Conservation (phyloP, 2,888 invertebrate genomes). For the Nomada flava region DNA sequence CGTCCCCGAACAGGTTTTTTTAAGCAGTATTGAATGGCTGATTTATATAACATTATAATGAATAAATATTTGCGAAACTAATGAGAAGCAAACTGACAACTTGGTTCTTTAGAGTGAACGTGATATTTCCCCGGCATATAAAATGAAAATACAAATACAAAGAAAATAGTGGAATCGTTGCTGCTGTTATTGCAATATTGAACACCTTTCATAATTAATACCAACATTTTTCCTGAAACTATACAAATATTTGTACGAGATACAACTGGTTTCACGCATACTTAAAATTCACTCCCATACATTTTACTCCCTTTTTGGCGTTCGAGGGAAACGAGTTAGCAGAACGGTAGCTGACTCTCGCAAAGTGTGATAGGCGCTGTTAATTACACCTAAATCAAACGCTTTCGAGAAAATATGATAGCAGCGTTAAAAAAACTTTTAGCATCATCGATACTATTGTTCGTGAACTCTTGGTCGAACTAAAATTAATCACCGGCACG, state of each 20-base stretch:
- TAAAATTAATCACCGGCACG: slow-evolving; percentile 55
- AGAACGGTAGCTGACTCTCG: background rate
- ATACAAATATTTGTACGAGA: background rate
- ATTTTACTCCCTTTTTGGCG: background rate
- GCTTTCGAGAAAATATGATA: too few relatives aligned
- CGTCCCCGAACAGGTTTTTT: too few relatives aligned
- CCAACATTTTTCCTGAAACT: background rate
- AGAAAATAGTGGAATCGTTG: background rate
- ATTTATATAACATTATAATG: too few relatives aligned
- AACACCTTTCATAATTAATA: background rate
- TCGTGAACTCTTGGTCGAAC: slow-evolving; percentile 44
- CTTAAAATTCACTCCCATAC: slow-evolving; percentile 14
- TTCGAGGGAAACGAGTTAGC: background rate
- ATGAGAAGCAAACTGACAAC: too few relatives aligned
- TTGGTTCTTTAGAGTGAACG: too few relatives aligned
- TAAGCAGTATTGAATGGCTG: too few relatives aligned
- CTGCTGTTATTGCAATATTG: background rate
- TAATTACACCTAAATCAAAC: background rate
- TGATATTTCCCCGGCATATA: too few relatives aligned
- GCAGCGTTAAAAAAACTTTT: background rate
- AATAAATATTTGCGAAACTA: too few relatives aligned
- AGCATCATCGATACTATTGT: background rate
- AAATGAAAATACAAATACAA: too few relatives aligned
- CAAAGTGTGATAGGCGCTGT: background rate
- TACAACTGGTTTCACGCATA: slow-evolving; percentile 9